These are phyloP conservation scores for Ostrea denselamellosa DNA, from an alignment of 1,140 invertebrate genomes.

Conservation along the genomic window DNA sequence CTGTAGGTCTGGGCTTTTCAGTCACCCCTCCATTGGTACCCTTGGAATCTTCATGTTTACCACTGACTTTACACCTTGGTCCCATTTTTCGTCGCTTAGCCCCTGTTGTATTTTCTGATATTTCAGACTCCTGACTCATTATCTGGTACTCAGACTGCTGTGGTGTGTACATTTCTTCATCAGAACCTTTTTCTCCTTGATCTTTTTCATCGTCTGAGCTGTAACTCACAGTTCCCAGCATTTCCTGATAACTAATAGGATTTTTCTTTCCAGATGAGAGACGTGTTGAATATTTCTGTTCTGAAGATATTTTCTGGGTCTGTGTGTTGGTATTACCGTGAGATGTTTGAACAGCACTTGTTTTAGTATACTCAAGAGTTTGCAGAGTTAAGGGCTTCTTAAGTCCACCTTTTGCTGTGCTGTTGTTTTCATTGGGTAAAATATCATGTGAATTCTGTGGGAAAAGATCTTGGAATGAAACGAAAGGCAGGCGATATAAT, in stretches of 20 bases:
- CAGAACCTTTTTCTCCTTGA: background rate
- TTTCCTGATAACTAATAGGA: conserved; percentile 44
- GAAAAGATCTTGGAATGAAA: conserved; percentile 51
- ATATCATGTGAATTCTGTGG: conserved; percentile 33
- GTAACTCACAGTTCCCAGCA: conserved; percentile 33
- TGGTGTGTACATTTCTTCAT: conserved; percentile 45
- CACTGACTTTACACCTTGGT: conserved; percentile 13
- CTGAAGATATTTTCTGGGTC: background rate
- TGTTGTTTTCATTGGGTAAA: conserved; percentile 31
- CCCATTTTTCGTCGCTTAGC: conserved; percentile 43
- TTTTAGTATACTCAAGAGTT: conserved; percentile 40
- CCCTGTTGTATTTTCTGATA: background rate
- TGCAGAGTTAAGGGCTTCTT: background rate
- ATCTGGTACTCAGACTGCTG: conserved; percentile 7
- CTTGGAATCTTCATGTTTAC: background rate
- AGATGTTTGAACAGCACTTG: background rate
- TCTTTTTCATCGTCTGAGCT: conserved; percentile 29
- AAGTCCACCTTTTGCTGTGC: background rate
- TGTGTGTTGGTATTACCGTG: background rate
- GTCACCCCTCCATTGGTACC: background rate
- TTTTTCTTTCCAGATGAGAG: conserved; percentile 49
- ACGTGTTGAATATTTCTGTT: conserved; percentile 42
- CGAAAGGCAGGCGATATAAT: conserved; percentile 47
- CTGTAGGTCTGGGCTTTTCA: background rate
- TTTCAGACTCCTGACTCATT: background rate